Base-by-base conservation (phyloP, 2,888 invertebrate genomes). In the Parnassius smintheus region DNA sequence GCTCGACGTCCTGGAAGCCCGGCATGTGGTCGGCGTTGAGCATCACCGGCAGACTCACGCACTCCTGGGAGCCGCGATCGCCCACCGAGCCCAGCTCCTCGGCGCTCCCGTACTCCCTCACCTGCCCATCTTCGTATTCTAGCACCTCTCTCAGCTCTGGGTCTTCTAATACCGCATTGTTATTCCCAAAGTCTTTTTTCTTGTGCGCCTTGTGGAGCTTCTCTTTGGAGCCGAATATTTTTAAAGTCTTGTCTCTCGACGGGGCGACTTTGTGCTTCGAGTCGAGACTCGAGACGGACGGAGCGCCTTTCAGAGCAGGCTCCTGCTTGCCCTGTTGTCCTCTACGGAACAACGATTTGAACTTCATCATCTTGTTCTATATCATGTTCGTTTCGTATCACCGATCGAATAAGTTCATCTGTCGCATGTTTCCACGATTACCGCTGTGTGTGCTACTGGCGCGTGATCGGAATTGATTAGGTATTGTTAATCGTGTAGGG, bases 341-440 rank as follows among this genome's bases (percentile, higher is more conserved):
- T 95, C 96, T 96, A 93, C 96, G 96, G 93, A 97, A 97, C 87
- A 97, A 94, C 81, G 96, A 96, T 94, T 96, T 96, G 92, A 97
- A 95, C 94, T 96, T 97, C 94, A 96, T 96, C 96, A 96, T 96
- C 92, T 94, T 95, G 91, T 73, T 68, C 75, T 78, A 76, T 74
- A 71, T 70, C 79, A 78, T 78, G 72, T 71, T 87, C 82, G 84
- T 84, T 82, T 86, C 82, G 87, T 84, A 76, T 85, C 83, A 88
- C 83, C 85, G 82, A 80, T 88, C 85, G 84, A 79, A 72, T 76
- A 68, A 71, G 72, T 76, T 75, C 70, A 74, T 76, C 68, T 70
- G 67, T 72, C 73, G 73, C 71, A 69, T 49, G 49, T 49, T 44
- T 44, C 13, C 71, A 60, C 52, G 74, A 73, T 74, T 75, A 74